Evolutionary conservation across 1,140 invertebrate genomes (phyloP).

Genomic region (Akabosia matsudoensis): DNA sequence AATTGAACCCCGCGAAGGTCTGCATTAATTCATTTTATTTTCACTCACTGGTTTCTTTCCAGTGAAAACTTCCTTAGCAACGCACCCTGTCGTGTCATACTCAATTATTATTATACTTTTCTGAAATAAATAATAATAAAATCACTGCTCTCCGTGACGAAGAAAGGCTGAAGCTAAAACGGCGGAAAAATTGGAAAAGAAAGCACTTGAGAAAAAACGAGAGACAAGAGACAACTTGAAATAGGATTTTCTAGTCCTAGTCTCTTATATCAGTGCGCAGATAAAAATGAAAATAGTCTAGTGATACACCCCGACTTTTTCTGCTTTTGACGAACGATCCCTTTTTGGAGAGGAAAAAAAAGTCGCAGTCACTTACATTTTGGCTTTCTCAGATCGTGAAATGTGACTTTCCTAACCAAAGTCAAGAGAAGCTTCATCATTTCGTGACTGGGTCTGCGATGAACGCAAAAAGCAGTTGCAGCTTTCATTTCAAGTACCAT

Average conservation of each 20-base stretch:
- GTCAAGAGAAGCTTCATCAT: constrained; percentile 6
- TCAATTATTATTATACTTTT: constrained; percentile 16
- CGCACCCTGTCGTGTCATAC: not conserved
- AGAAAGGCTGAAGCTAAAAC: not conserved
- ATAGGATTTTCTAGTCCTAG: not conserved
- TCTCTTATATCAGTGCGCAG: not conserved
- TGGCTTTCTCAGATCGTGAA: not conserved
- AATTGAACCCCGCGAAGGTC: not conserved
- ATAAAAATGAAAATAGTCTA: not conserved
- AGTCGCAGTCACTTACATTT: not conserved
- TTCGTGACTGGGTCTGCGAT: not conserved
- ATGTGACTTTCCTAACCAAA: not conserved
- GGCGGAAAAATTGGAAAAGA: not conserved
- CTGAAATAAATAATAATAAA: not conserved
- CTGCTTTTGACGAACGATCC: not conserved
- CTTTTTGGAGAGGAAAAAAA: not conserved
- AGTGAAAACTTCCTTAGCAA: not conserved
- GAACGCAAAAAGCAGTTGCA: not conserved
- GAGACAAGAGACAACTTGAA: not conserved
- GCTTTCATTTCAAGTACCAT: not conserved
- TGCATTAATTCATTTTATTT: not conserved
- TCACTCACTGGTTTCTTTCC: not conserved
- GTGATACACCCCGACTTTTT: not conserved
- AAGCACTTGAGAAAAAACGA: constrained; percentile 9
- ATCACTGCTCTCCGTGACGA: not conserved